Evolutionary conservation across 2,888 invertebrate species (phyloP).

Genomic region (Lacanobia wlatinum): DNA sequence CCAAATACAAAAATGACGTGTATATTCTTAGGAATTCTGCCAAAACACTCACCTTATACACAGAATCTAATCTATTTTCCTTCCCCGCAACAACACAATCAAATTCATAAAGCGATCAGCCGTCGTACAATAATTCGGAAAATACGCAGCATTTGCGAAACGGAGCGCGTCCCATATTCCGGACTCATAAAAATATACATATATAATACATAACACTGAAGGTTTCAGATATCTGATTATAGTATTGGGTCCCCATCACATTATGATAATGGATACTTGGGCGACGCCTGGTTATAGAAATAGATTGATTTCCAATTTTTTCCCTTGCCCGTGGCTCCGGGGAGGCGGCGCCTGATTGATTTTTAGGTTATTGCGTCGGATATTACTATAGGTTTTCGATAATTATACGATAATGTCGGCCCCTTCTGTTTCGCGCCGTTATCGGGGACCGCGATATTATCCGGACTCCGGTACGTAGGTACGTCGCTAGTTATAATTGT

Average conservation of each 20-base stretch:
- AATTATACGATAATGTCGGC: conserved; percentile 70
- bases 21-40: background rate
- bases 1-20: background rate
- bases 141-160: conserved; percentile 77
- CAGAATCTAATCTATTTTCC: conserved; percentile 42
- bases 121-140: conserved; percentile 65
- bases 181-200: conserved; percentile 83
- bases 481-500: conserved; percentile 56
- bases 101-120: conserved; percentile 68
- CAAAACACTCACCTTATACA: conserved; percentile 31
- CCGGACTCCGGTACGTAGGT: conserved; percentile 9
- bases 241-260: conserved; percentile 85
- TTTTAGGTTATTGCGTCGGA: conserved; percentile 75
- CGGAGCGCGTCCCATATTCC: conserved; percentile 76
- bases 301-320: conserved; percentile 88
- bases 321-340: conserved; percentile 68
- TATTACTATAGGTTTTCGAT: conserved; percentile 74
- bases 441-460: conserved; percentile 50
- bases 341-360: conserved; percentile 77
- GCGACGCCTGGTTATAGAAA: conserved; percentile 84
- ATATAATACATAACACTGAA: conserved; percentile 78
- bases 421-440: conserved; percentile 58
- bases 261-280: conserved; percentile 85
- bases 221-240: conserved; percentile 86
- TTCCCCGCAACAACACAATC: conserved; percentile 54